Base-by-base conservation (phyloP, 92 coral and sea anemone genomes). In the Zoanthus sociatus region DNA sequence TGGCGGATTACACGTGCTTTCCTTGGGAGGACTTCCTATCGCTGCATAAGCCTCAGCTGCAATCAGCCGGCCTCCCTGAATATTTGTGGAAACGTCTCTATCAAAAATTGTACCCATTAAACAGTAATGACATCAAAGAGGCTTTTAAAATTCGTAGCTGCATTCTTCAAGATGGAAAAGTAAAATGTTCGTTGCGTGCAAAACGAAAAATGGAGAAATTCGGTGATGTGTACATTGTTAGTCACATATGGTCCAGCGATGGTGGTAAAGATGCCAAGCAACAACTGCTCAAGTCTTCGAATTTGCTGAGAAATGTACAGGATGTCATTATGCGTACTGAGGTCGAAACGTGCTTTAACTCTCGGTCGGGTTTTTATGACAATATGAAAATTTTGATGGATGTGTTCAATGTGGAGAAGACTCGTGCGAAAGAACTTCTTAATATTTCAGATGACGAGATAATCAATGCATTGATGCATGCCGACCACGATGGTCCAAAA, bases 171-270 rank as follows among this genome's bases (percentile, higher is more conserved):
- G 85, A 67, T 46, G 70, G 66, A 50, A 85, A 73, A 82, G 83
- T 76, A 9, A 67, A 30, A 64, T 86, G 78, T 76, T 78, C 91
- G 37, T 78, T 94, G 55, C 94, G 84, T 83, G 82, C 92, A 70
- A 93, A 87, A 86, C 83, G 90, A 16, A 61, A 77, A 47, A 32
- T 94, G 90, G 89, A 73, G 20, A 93, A 91, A 83, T 75, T 87
- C 17, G 69, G 90, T 37, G 98, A 93, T 60, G 98, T 94, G 70
- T 94, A 71, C 74, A 78, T 93, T 10, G 67, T 94, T 44, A 90
- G 93, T 73, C 98, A 94, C 77, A 88, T 87, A 7, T 94, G 98
- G 98, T 84, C 95, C 14, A 93, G 92, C 83, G 96, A 94, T 85
- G 98, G 95, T 48, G 74, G 85, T 11, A 50, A 76, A 31, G 71